Percentiles rank a stretch among this genome's conserved stretches.
phyloP scores from a whole-genome alignment of 2,888 invertebrate genomes.

The Phymatocera aterrima region DNA sequence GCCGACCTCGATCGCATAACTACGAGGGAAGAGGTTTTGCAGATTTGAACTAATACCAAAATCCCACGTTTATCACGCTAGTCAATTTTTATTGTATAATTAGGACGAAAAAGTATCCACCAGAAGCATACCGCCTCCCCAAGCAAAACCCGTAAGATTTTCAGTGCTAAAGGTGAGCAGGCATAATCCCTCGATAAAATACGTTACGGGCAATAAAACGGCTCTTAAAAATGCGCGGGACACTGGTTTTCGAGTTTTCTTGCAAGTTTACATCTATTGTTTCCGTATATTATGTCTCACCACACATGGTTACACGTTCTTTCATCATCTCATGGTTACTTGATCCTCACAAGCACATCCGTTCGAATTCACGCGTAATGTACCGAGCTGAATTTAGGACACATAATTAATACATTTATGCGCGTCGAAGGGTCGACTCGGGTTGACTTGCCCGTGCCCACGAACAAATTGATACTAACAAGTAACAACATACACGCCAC shows the following conservation, averaged over 20 bases:
- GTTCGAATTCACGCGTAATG: not conserved
- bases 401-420: conserved; percentile 4
- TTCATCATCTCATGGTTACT: not conserved
- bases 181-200: too few species aligned
- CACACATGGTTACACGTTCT: not conserved
- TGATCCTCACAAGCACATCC: not conserved
- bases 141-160: not conserved
- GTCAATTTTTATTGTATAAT: not conserved
- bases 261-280: not conserved
- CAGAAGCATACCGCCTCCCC: not conserved
- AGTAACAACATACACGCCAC: not conserved
- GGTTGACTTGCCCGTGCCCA: too few species aligned
- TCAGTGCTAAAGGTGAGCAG: too few species aligned
- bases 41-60: too few species aligned
- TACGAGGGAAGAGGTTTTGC: not conserved
- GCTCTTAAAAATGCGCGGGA: too few species aligned
- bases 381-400: not conserved
- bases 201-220: too few species aligned
- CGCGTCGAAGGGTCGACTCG: not conserved
- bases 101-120: not conserved
- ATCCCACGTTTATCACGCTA: too few species aligned
- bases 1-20: not conserved
- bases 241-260: not conserved
- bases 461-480: conserved; percentile 13
- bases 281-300: not conserved